phyloP scores from a whole-genome alignment of 2,113 vertebrate genomes.

The Chamaea fasciata region DNA sequence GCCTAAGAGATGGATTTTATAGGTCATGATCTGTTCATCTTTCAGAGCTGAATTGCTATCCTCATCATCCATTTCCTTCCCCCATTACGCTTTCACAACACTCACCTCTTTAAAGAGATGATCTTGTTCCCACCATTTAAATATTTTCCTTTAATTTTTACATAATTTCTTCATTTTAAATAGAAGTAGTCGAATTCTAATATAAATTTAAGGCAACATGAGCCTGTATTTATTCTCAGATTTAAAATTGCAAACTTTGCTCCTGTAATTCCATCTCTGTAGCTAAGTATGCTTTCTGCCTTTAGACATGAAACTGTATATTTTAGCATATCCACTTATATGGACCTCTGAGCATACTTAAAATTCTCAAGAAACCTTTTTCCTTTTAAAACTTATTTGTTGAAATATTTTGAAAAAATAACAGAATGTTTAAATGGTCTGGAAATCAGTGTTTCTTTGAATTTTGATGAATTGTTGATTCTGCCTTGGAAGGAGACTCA shows the following conservation, averaged over 20 bases:
- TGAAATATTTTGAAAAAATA: not conserved
- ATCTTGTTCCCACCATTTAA: not conserved
- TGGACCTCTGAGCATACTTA: not conserved
- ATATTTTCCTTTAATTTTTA: not conserved
- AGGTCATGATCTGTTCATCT: not conserved
- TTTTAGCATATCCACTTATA: not conserved
- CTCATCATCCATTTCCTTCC: not conserved
- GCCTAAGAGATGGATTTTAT: not conserved
- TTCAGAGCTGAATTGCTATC: not conserved
- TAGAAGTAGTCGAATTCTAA: not conserved
- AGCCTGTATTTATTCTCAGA: not conserved
- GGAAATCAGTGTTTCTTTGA: not conserved
- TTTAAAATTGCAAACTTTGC: not conserved
- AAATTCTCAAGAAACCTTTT: not conserved
- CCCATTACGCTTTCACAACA: not conserved
- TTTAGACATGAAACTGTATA: not conserved
- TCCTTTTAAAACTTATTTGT: not conserved
- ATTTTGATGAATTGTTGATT: not conserved
- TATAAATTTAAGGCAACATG: not conserved
- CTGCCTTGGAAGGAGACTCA: not conserved
- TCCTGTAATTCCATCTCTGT: not conserved
- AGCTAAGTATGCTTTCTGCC: not conserved
- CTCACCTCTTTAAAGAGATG: not conserved
- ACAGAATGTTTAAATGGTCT: not conserved
- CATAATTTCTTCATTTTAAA: not conserved